phyloP scores from a whole-genome alignment of 1,140 invertebrate genomes.

The Chironomus striatipennis region DNA sequence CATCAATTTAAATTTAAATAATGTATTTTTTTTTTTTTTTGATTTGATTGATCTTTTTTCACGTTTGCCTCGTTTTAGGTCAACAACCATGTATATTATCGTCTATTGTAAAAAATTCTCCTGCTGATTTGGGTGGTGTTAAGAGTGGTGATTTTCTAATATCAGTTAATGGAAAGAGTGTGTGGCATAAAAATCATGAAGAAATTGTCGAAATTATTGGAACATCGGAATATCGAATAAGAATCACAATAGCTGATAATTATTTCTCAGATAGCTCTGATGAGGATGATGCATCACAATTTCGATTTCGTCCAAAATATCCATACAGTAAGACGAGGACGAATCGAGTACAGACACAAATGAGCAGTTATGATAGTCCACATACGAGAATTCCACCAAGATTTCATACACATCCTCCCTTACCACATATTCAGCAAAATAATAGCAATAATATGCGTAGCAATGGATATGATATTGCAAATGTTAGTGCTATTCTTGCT shows the following conservation, averaged over 20 bases:
- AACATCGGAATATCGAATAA: constrained; percentile 65
- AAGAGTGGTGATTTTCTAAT: constrained; percentile 85
- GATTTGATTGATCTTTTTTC: no score
- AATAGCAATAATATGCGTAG: constrained; percentile 29
- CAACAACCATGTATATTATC: constrained; percentile 84
- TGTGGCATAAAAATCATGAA: constrained; percentile 82
- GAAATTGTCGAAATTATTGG: constrained; percentile 87
- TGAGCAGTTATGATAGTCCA: constrained; percentile 28
- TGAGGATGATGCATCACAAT: constrained; percentile 32
- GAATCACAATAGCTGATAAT: constrained; percentile 79
- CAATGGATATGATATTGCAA: constrained; percentile 35
- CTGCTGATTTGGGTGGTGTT: constrained; percentile 75
- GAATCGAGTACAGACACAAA: constrained; percentile 24
- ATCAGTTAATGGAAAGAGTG: constrained; percentile 81
- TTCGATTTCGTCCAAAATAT: constrained; percentile 24
- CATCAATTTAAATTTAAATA: background rate
- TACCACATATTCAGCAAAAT: constrained; percentile 30
- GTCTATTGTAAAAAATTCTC: constrained; percentile 75
- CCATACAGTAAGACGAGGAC: constrained; percentile 24
- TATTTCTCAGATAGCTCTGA: constrained; percentile 70
- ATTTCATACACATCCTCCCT: constrained; percentile 25
- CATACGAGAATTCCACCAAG: constrained; percentile 20
- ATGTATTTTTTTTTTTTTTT: no score
- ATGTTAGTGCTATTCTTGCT: constrained; percentile 40
- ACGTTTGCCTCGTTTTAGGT: constrained; percentile 37